Base-by-base conservation (phyloP, 2,113 vertebrate genomes). In the Hassar affinis region DNA sequence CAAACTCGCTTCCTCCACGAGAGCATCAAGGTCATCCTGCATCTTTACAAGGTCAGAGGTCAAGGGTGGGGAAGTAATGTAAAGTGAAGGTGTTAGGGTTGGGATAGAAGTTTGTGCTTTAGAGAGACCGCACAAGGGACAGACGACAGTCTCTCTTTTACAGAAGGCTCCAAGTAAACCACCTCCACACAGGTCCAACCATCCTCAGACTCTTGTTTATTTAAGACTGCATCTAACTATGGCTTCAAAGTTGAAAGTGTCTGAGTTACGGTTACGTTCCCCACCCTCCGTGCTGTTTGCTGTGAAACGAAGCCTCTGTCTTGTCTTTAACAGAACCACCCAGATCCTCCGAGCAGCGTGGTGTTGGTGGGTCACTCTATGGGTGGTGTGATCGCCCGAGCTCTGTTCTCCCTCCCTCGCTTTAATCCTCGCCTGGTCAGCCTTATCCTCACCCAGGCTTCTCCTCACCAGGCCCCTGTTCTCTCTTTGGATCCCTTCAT, bases 351-450 rank as follows among this genome's bases (percentile, higher is more conserved):
- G 0, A 93, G 87, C 84, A 96, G 96, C 49, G 96, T 99, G 85
- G 94, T 95, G 20, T 93, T 99, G 42, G 94, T 99, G 11, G 98
- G 97, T 14, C 98, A 99, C 91, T 99, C 98, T 72, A 99, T 99
- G 98, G 98, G 98, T n/a, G 98, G 98, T 22, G 96, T 99, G 81
- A 93, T 99, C 88, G 97, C 98, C 76, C 95, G 97, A 87, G 98
- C 97, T 0, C 91, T 99, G 79, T 96, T 97, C 88, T 97, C 96
- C 6, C 84, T 98, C 86, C 97, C 96, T 79, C 95, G 94, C 81
- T 99, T 99, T 89, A 97, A 96, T 86, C 91, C 95, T 22, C 93
- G 92, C 2, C 93, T 99, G 81, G 95, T 99, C 88, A 97, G 93
- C 89, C 93, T 99, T 77, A 96, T 99, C 68, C 91, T 99, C 85